Percentiles rank a stretch among this genome's conserved stretches.
Conservation (phyloP, 2,113 vertebrate species). For the Mandrillus leucophaeus region DNA sequence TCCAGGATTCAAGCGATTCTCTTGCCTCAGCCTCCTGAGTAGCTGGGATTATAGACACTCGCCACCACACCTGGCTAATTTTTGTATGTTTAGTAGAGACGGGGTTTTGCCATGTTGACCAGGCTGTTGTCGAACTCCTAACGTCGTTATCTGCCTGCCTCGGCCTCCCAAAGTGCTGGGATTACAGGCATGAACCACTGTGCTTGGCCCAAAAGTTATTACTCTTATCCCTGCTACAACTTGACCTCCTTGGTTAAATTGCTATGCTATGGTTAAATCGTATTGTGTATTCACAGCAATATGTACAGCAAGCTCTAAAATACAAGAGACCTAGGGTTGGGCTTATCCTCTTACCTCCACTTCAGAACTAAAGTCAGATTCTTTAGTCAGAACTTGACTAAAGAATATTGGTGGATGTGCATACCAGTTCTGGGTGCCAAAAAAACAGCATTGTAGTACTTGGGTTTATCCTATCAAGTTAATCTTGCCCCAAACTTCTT, state of each 20-base stretch:
- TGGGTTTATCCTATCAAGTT: background rate
- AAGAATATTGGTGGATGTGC: background rate
- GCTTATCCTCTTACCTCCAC: background rate
- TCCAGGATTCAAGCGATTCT: no score
- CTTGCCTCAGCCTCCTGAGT: no score
- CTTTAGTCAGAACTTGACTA: background rate
- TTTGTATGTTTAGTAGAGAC: no score
- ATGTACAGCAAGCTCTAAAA: background rate
- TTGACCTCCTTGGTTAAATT: background rate
- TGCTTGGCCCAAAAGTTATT: background rate
- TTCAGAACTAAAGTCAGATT: background rate
- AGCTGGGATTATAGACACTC: no score
- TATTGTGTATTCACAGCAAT: background rate
- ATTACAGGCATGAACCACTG: no score
- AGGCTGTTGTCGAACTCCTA: no score
- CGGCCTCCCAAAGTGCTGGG: no score
- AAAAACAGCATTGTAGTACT: background rate
- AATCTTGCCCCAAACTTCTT: background rate
- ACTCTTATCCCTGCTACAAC: background rate
- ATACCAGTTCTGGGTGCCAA: background rate
- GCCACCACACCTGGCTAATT: no score
- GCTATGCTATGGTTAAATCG: background rate
- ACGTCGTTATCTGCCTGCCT: no score
- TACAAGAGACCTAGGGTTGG: background rate
- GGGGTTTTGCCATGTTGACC: no score